Percentiles rank a stretch among this genome's conserved stretches.
These are phyloP conservation scores for Gnathonemus echidnorhynchus DNA, from an alignment of 2,113 vertebrate genomes.

Conservation along the genomic window DNA sequence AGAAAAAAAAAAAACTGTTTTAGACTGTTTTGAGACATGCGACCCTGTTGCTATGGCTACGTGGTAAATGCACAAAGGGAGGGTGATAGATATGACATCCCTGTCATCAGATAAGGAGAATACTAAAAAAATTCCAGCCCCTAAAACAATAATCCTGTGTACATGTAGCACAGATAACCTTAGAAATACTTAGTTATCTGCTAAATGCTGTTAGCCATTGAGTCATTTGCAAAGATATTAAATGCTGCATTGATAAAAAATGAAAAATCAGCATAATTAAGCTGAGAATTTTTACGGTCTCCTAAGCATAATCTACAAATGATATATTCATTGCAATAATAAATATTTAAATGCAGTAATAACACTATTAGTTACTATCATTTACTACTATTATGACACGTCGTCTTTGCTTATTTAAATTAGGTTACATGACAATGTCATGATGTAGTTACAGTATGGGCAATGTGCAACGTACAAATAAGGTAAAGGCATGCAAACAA, in stretches of 20 bases:
- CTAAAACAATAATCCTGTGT: background rate
- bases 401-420: background rate
- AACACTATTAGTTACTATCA: background rate
- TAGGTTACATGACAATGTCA: background rate
- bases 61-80: background rate
- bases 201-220: background rate
- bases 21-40: background rate
- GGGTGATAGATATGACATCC: background rate
- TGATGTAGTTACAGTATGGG: background rate
- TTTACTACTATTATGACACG: background rate
- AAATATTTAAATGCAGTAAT: background rate
- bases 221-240: background rate
- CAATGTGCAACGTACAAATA: background rate
- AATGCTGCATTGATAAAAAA: background rate
- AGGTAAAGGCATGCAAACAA: background rate
- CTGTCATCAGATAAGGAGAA: background rate
- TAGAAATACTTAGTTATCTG: background rate
- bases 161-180: background rate
- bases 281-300: background rate
- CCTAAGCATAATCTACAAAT: background rate
- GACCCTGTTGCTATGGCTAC: background rate
- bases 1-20: background rate
- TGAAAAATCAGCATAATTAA: background rate
- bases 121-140: background rate
- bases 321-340: background rate